These are phyloP conservation scores for Peromyscus leucopus DNA, from an alignment of 2,113 vertebrate species.

Conservation along the genomic window DNA sequence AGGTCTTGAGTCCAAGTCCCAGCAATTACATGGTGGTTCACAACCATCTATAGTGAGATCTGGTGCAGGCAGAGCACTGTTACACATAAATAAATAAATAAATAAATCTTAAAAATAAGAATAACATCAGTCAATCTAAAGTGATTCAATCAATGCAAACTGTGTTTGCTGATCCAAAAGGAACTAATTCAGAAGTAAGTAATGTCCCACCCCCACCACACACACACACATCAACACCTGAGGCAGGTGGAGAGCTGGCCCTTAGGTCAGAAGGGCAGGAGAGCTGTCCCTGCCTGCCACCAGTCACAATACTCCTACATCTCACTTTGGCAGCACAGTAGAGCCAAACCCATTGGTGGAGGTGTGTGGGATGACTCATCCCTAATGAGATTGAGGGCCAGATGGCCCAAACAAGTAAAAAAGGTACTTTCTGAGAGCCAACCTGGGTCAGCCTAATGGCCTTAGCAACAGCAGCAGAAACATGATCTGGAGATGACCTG, in stretches of 20 bases:
- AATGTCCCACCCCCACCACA: not conserved
- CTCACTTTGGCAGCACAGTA: not conserved
- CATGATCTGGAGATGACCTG: too few relatives aligned
- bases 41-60: not conserved
- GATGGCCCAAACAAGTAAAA: too few relatives aligned
- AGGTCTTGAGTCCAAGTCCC: not conserved
- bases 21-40: not conserved
- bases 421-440: too few relatives aligned
- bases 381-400: too few relatives aligned
- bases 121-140: not conserved
- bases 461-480: too few relatives aligned
- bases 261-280: not conserved
- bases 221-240: not conserved
- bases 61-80: not conserved
- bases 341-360: too few relatives aligned
- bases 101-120: not conserved
- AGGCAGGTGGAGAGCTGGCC: not conserved
- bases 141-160: too few relatives aligned
- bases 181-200: not conserved
- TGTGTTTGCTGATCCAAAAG: not conserved
- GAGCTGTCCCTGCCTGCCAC: too few relatives aligned
- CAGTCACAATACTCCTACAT: too few relatives aligned
- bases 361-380: too few relatives aligned
- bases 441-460: too few relatives aligned
- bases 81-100: not conserved